Conservation (phyloP, 1,140 invertebrate species). For the Tachypleus tridentatus region DNA sequence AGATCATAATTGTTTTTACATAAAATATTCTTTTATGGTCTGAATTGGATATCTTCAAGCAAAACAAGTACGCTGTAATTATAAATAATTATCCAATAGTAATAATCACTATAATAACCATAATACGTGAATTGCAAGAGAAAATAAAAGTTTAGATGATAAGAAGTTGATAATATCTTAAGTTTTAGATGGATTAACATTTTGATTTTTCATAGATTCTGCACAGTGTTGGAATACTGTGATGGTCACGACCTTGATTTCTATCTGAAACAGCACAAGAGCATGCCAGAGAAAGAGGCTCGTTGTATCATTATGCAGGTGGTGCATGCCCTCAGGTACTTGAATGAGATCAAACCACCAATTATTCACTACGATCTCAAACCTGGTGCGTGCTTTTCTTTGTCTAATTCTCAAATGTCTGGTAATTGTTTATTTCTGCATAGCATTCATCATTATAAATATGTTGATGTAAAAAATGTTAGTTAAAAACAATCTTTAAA, state of each 20-base stretch:
- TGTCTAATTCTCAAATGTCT: constrained; percentile 1
- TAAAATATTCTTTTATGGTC: too few species aligned
- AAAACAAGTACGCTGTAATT: too few species aligned
- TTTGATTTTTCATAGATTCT: constrained; percentile 48
- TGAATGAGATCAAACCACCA: constrained; percentile 99
- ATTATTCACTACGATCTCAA: constrained; percentile 99
- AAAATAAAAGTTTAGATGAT: too few species aligned
- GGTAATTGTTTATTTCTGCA: constrained; percentile 1
- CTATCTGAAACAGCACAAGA: constrained; percentile 98
- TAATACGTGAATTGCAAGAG: too few species aligned
- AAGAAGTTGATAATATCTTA: too few species aligned
- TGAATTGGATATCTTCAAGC: too few species aligned
- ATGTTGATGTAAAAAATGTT: not conserved
- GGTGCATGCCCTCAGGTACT: constrained; percentile 95
- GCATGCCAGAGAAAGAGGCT: constrained; percentile 96
- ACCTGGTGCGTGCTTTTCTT: constrained; percentile 50
- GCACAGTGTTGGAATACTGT: constrained; percentile 99
- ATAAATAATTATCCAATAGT: too few species aligned
- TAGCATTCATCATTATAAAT: not conserved
- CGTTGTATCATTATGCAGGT: constrained; percentile 95
- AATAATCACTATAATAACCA: too few species aligned
- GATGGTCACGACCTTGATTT: constrained; percentile 99
- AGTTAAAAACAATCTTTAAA: too few species aligned
- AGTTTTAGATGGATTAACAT: too few species aligned
- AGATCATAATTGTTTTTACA: too few species aligned